Evolutionary conservation across 1,140 invertebrate genomes (phyloP).

Genomic region (Melanaphis sacchari): DNA sequence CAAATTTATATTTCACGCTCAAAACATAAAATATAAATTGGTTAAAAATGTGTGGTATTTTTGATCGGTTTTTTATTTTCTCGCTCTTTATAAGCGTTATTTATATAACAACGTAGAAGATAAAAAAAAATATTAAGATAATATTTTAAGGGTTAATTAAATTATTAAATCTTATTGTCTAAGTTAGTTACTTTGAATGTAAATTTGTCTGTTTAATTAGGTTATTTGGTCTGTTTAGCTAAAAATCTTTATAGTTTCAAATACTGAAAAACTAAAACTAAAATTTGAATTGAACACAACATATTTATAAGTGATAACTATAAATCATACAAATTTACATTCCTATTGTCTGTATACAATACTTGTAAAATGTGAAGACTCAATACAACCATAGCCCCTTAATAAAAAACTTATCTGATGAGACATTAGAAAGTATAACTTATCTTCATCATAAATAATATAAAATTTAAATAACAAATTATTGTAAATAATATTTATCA

Average conservation of each 20-base stretch:
- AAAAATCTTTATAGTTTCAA: not conserved
- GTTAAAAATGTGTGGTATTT: not conserved
- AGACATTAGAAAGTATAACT: no score
- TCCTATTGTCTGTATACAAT: no score
- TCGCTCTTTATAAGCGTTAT: not conserved
- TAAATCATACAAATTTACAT: not conserved
- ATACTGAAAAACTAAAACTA: not conserved
- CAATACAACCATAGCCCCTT: no score
- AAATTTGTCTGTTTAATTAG: not conserved
- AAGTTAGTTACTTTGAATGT: not conserved
- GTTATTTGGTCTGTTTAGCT: not conserved
- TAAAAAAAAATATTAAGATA: not conserved
- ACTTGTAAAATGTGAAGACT: no score
- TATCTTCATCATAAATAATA: no score
- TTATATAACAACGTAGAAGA: not conserved
- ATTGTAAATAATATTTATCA: not conserved
- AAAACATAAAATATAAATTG: slow-evolving; percentile 21
- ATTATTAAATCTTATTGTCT: not conserved
- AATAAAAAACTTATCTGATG: no score
- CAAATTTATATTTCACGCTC: not conserved
- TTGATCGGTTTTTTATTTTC: not conserved
- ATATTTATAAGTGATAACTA: not conserved
- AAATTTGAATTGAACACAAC: not conserved
- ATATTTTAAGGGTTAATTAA: not conserved
- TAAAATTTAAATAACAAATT: no score